Evolutionary conservation across 2,888 invertebrate species (phyloP), one percentile per base, ranked within the genome.

Genomic region (Eristalinus aeneus): DNA sequence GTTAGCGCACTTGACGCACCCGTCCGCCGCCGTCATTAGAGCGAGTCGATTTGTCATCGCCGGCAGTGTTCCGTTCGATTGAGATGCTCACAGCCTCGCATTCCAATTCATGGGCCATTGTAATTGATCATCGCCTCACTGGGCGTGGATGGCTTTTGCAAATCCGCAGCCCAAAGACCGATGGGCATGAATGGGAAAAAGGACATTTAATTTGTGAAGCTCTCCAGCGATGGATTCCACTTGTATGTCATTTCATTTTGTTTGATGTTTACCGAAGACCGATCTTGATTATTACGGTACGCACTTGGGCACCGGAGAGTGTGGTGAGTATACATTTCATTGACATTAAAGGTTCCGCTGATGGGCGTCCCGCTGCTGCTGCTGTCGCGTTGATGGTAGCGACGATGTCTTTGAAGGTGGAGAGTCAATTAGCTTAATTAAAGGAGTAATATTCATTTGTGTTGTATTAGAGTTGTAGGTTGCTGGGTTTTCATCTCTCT

Each of bases 181-280:
- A 23, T n/a, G 39, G 20, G 23, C 60, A 71, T 69, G 64, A 65
- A 74, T 68, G 75, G 56, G 69, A 75, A 80, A 81, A 87, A 83
- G 87, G 87, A 83, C 87, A 87, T 87, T 87, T 79, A 78, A 83
- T 79, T 87, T 83, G 83, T 75, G 78, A 75, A 75, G 83, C 78
- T 68, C 78, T 75, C 67, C 64, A 65, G 73, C 80, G 73, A 88
- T 83, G 88, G 82, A 71, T 79, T 88, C 88, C 88, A 88, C 88
- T 88, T 88, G 80, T 75, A 83, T 83, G 86, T 82, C 86, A 83
- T 82, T 83, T 82, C 54, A 78, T 58, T 87, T 79, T 87, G 71
- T 87, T 87, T 87, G 87, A 87, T 87, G 87, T 87, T 79, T 87
- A 63, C 87, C 83, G 87, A 87, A 75, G 83, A 83, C 77, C 78